phyloP scores from a whole-genome alignment of 2,113 vertebrate species.

The Anser cygnoides region DNA sequence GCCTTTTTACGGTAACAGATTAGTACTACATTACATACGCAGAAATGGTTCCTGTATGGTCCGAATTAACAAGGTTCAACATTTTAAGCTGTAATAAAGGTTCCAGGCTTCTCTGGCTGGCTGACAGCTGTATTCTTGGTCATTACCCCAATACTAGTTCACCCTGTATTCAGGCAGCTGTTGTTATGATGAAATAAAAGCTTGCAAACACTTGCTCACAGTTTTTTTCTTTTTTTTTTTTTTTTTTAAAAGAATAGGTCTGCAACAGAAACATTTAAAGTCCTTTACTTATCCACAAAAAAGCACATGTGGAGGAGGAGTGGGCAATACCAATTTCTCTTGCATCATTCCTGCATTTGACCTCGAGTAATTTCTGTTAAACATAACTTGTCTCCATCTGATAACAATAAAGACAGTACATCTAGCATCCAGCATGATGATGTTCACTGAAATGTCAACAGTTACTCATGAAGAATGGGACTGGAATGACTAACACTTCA shows the following conservation, averaged over 20 bases:
- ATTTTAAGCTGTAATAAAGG: slow-evolving; percentile 21
- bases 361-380: not conserved
- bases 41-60: slow-evolving; percentile 28
- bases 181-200: not conserved
- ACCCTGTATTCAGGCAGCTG: not conserved
- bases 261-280: not conserved
- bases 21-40: slow-evolving; percentile 21
- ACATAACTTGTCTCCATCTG: not conserved
- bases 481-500: not conserved
- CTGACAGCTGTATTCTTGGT: slow-evolving; percentile 4
- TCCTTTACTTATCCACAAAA: not conserved
- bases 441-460: not conserved
- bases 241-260: not conserved
- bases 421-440: not conserved
- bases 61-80: slow-evolving; percentile 38
- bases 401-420: not conserved
- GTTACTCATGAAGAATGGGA: not conserved
- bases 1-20: slow-evolving; percentile 24
- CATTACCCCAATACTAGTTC: slow-evolving; percentile 43
- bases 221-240: not conserved
- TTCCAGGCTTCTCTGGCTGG: slow-evolving; percentile 1
- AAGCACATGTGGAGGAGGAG: not conserved
- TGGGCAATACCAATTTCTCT: not conserved
- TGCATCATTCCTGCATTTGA: not conserved
- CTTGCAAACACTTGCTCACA: not conserved